A percentile compares a stretch with the other conserved stretches of the same genome.
phyloP scores from a whole-genome alignment of 1,140 invertebrate species.

The Eriosoma lanigerum region DNA sequence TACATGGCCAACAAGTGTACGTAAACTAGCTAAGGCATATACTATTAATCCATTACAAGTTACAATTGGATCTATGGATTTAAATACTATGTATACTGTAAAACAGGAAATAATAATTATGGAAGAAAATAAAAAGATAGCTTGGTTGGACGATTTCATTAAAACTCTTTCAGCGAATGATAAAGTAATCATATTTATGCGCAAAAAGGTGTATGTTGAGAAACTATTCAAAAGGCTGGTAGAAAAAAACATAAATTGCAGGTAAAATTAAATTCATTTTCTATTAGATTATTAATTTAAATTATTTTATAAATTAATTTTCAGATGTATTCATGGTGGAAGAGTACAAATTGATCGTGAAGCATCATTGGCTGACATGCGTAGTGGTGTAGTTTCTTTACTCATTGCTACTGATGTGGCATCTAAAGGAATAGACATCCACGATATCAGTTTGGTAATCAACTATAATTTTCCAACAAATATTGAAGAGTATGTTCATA shows the following conservation, averaged over 20 bases:
- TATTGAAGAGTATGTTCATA: slow-evolving; percentile 92
- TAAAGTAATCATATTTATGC: slow-evolving; percentile 33
- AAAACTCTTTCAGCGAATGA: not conserved
- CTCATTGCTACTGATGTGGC: slow-evolving; percentile 93
- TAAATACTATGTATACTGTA: slow-evolving; percentile 80
- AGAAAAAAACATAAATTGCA: not conserved
- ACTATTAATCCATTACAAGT: slow-evolving; percentile 87
- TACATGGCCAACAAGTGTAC: slow-evolving; percentile 84
- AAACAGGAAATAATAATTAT: slow-evolving; percentile 74
- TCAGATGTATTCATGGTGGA: slow-evolving; percentile 77
- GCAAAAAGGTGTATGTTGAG: not conserved
- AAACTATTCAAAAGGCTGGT: no score
- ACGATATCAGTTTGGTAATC: slow-evolving; percentile 68
- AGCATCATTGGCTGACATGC: slow-evolving; percentile 79
- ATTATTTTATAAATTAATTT: not conserved
- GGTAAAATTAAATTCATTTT: not conserved
- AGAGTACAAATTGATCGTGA: slow-evolving; percentile 84
- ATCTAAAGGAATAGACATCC: slow-evolving; percentile 75
- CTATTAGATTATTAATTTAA: no score
- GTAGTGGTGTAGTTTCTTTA: slow-evolving; percentile 71
- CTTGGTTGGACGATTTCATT: slow-evolving; percentile 59
- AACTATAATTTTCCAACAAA: slow-evolving; percentile 87
- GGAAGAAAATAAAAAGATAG: slow-evolving; percentile 69
- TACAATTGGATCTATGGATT: slow-evolving; percentile 82
- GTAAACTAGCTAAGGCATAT: slow-evolving; percentile 68